Percentiles rank a stretch among this genome's conserved stretches.
phyloP scores from a whole-genome alignment of 1,140 invertebrate genomes.

The Atta colombica region DNA sequence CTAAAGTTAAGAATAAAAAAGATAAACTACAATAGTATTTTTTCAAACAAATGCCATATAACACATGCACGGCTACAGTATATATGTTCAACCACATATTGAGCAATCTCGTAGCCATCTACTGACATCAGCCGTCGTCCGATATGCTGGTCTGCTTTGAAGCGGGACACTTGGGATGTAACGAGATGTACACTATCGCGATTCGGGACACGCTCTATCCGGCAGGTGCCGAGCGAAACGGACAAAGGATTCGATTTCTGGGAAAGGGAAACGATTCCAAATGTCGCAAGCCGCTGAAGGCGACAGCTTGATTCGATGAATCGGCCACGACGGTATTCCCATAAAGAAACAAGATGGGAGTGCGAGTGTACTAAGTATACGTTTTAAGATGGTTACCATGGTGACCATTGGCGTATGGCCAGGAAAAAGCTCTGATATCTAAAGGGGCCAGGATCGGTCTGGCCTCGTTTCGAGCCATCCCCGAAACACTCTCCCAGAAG shows the following conservation, averaged over 20 bases:
- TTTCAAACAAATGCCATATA: neutral
- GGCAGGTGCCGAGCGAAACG: neutral
- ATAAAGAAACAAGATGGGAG: constrained; percentile 70
- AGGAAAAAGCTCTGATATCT: constrained; percentile 82
- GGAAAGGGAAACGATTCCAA: constrained; percentile 10
- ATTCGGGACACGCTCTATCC: constrained; percentile 29
- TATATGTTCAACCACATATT: constrained; percentile 15
- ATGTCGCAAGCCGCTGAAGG: constrained; percentile 22
- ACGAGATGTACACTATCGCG: constrained; percentile 53
- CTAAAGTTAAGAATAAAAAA: constrained; percentile 14
- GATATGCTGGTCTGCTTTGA: constrained; percentile 38
- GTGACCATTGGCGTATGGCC: constrained; percentile 81
- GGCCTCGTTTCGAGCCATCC: constrained; percentile 79
- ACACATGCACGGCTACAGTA: neutral
- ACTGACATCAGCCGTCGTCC: neutral
- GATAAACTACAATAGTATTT: neutral
- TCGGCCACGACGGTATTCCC: constrained; percentile 73
- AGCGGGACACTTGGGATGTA: constrained; percentile 14
- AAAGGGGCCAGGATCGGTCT: constrained; percentile 76
- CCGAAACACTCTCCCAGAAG: constrained; percentile 65
- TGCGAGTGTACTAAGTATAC: constrained; percentile 64
- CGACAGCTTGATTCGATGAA: constrained; percentile 72
- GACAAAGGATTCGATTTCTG: neutral
- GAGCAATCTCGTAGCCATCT: constrained; percentile 39
- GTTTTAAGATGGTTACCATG: constrained; percentile 83